Evolutionary conservation across 2,113 vertebrate genomes (phyloP).

Genomic region (Pseudorectes ferrugineus): DNA sequence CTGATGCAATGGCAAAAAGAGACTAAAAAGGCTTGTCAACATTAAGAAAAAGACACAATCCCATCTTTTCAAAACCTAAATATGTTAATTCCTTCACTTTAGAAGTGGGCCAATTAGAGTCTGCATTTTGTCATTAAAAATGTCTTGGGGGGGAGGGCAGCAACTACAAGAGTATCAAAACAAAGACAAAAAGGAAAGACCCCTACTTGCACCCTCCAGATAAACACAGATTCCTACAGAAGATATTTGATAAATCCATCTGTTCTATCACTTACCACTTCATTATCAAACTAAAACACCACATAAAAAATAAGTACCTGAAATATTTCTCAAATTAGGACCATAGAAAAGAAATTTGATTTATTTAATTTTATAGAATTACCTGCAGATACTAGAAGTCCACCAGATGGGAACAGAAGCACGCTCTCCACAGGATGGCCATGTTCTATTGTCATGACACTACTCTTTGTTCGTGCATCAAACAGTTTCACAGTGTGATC

Average conservation of each 20-base stretch:
- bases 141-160: fast-evolving
- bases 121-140: not conserved
- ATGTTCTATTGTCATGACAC: conserved; percentile 89
- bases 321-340: not conserved
- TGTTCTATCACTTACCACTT: not conserved
- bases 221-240: not conserved
- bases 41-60: not conserved
- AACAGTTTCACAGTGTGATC: conserved; percentile 94
- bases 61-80: not conserved
- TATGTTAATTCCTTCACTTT: not conserved
- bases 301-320: not conserved
- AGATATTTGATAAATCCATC: not conserved
- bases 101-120: not conserved
- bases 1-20: not conserved
- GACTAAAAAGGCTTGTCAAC: not conserved
- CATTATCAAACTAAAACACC: not conserved
- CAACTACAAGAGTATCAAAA: not conserved
- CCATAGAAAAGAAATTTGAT: not conserved
- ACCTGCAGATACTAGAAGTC: conserved; percentile 95
- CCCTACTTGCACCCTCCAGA: not conserved
- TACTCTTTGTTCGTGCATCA: conserved; percentile 83
- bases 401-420: conserved; percentile 93
- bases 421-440: conserved; percentile 94
- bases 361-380: not conserved
- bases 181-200: not conserved